A percentile compares a stretch with the other conserved stretches of the same genome.
Evolutionary conservation across 1,140 invertebrate species (phyloP).

Genomic region (Probaryconus sp.): DNA sequence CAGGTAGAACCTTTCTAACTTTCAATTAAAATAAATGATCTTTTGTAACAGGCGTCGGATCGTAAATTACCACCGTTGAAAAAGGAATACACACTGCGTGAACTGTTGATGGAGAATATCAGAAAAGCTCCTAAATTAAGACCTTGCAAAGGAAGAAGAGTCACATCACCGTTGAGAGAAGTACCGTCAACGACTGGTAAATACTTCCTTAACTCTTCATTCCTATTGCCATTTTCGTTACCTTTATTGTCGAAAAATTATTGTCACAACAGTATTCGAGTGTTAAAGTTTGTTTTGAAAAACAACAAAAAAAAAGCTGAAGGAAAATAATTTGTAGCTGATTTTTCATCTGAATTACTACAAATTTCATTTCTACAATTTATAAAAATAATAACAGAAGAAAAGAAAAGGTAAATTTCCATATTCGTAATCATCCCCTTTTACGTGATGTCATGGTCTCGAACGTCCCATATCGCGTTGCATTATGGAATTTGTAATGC

Average conservation of each 20-base stretch:
- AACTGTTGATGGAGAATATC: slow-evolving; percentile 93
- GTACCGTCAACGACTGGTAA: slow-evolving; percentile 8
- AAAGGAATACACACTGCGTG: slow-evolving; percentile 86
- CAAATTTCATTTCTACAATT: neutral
- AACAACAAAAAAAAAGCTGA: too few species aligned
- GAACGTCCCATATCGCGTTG: too few species aligned
- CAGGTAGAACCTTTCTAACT: too few species aligned
- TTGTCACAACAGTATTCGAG: too few species aligned
- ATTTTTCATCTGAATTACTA: neutral
- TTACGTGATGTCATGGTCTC: too few species aligned
- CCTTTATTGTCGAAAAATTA: neutral
- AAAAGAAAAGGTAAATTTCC: too few species aligned
- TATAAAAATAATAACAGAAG: too few species aligned
- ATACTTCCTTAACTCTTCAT: neutral
- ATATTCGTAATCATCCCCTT: too few species aligned
- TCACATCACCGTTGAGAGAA: slow-evolving; percentile 28
- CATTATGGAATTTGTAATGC: slow-evolving; percentile 4
- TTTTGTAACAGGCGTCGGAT: slow-evolving; percentile 85
- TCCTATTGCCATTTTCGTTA: neutral
- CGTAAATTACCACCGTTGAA: slow-evolving; percentile 87
- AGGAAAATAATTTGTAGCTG: too few species aligned
- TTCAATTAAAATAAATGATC: too few species aligned
- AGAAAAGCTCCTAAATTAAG: slow-evolving; percentile 85
- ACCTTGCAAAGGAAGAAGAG: slow-evolving; percentile 65
- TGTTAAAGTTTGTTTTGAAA: too few species aligned